Evolutionary conservation across 2,888 invertebrate genomes (phyloP).

Genomic region (Hyppa rectilinea): DNA sequence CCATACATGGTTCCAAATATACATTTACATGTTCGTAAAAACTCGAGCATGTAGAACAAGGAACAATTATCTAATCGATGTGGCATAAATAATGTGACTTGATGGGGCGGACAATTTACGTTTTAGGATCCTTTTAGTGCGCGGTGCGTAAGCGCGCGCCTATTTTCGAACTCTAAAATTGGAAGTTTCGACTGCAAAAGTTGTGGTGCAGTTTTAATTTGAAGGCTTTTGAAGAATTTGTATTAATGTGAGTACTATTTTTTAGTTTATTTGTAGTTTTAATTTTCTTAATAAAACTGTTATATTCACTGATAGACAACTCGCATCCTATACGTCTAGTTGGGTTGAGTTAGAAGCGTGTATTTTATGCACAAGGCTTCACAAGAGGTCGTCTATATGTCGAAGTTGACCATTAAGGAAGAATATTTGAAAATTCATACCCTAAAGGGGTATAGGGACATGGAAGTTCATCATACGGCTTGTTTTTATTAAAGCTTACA

Average conservation of each 20-base stretch:
- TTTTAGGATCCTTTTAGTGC: neutral
- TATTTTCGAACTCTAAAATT: neutral
- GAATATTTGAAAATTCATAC: too few species aligned
- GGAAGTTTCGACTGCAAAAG: too few species aligned
- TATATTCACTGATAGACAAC: too few species aligned
- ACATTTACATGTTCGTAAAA: constrained; percentile 43
- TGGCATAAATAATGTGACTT: constrained; percentile 35
- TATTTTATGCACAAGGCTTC: too few species aligned
- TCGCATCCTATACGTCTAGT: too few species aligned
- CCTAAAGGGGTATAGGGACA: too few species aligned
- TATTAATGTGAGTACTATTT: constrained; percentile 45
- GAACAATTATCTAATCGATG: constrained; percentile 22
- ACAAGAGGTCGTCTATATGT: too few species aligned
- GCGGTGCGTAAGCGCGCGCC: constrained; percentile 3
- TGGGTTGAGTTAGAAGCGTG: too few species aligned
- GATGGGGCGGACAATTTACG: neutral
- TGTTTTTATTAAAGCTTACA: neutral
- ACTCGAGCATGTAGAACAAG: constrained; percentile 37
- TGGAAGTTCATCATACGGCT: too few species aligned
- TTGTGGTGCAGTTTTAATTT: constrained; percentile 11
- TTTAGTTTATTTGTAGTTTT: neutral
- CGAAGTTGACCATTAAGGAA: too few species aligned
- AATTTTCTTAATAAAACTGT: too few species aligned
- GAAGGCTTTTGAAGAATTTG: constrained; percentile 7
- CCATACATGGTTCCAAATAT: constrained; percentile 19